Percentiles rank a stretch among this genome's conserved stretches.
Evolutionary conservation across 2,888 invertebrate genomes (phyloP).

Genomic region (Pasiphila rectangulata): DNA sequence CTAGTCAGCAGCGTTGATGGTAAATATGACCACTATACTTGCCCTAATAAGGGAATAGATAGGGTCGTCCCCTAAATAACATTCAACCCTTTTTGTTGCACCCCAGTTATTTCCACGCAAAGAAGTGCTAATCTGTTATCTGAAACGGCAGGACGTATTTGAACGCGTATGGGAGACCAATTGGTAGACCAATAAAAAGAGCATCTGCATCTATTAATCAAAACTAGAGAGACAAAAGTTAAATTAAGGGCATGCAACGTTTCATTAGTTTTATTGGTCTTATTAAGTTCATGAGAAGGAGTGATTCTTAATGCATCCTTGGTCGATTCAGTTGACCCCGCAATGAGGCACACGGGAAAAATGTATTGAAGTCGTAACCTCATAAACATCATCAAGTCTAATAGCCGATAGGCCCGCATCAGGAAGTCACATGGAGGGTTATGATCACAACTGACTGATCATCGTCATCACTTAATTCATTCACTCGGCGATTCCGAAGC

Average conservation of each 20-base stretch:
- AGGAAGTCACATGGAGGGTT: conserved; percentile 74
- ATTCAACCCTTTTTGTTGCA: conserved; percentile 69
- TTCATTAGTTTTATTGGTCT: conserved; percentile 69
- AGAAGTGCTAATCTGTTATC: conserved; percentile 49
- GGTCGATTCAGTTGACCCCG: conserved; percentile 73
- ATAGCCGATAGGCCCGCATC: conserved; percentile 72
- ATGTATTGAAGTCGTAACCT: conserved; percentile 62
- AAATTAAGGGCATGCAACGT: conserved; percentile 34
- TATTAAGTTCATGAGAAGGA: conserved; percentile 58
- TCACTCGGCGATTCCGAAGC: neutral
- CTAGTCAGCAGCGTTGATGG: conserved; percentile 17
- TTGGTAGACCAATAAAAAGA: conserved; percentile 24
- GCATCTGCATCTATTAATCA: conserved; percentile 10
- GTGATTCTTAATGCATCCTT: conserved; percentile 54
- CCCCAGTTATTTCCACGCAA: conserved; percentile 57
- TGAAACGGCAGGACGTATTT: conserved; percentile 38
- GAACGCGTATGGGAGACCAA: neutral
- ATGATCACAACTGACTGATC: conserved; percentile 45
- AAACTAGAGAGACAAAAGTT: conserved; percentile 29
- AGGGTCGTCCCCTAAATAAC: conserved; percentile 62
- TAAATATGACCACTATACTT: conserved; percentile 41
- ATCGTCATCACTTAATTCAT: conserved; percentile 47
- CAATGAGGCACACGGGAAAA: conserved; percentile 71
- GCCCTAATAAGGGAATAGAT: conserved; percentile 37
- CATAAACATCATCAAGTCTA: conserved; percentile 70